Conservation (phyloP, 1,140 invertebrate genomes). For the Pseudoatta argentina region DNA sequence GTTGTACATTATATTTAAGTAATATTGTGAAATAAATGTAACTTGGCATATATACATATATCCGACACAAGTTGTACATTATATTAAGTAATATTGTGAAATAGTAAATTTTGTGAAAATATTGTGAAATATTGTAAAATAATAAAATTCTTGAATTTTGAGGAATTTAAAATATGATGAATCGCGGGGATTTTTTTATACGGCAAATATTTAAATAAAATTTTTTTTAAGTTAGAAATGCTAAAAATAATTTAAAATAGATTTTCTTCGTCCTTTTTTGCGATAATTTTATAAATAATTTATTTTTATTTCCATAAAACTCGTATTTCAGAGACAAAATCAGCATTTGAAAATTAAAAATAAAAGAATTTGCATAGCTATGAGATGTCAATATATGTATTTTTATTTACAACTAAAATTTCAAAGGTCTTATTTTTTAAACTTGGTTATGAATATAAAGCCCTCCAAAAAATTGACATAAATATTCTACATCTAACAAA, state of each 20-base stretch:
- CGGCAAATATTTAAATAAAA: not conserved
- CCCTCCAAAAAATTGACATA: too few relatives aligned
- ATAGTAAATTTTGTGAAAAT: too few relatives aligned
- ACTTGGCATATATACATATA: not conserved
- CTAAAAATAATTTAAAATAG: slow-evolving; percentile 1
- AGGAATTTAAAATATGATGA: slow-evolving; percentile 3
- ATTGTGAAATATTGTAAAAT: not conserved
- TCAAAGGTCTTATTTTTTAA: too few relatives aligned
- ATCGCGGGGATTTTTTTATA: not conserved
- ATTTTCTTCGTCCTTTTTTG: not conserved
- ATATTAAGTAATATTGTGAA: not conserved
- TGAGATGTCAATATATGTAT: not conserved
- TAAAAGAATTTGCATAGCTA: not conserved
- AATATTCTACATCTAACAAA: too few relatives aligned
- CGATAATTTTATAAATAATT: slow-evolving; percentile 26
- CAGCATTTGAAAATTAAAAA: not conserved
- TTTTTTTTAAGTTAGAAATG: slow-evolving; percentile 4
- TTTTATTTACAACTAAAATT: not conserved
- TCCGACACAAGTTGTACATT: not conserved
- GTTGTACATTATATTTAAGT: slow-evolving; percentile 1
- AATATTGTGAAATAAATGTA: not conserved
- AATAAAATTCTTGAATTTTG: not conserved
- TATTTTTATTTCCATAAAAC: slow-evolving; percentile 21
- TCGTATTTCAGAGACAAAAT: not conserved
- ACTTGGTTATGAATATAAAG: too few relatives aligned